phyloP scores from a whole-genome alignment of 1,140 invertebrate genomes.

The Sinella curviseta region DNA sequence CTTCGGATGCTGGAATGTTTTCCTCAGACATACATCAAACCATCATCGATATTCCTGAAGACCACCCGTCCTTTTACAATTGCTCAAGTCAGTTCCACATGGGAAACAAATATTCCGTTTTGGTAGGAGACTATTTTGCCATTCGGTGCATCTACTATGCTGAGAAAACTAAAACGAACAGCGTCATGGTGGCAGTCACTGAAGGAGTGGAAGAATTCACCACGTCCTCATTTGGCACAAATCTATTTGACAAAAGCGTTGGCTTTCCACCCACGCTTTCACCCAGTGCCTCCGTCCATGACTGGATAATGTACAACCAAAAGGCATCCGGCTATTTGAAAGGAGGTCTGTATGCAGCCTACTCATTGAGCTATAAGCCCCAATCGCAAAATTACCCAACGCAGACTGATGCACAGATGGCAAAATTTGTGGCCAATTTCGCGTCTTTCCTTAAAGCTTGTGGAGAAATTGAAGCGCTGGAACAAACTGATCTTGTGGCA shows the following conservation, averaged over 20 bases:
- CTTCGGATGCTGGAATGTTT: conserved; percentile 46
- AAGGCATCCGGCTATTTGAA: conserved; percentile 44
- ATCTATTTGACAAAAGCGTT: conserved; percentile 28
- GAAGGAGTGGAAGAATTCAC: conserved; percentile 47
- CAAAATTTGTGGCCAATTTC: conserved; percentile 34
- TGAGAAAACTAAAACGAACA: conserved; percentile 39
- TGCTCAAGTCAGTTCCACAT: conserved; percentile 29
- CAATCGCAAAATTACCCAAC: neutral
- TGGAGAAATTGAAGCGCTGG: conserved; percentile 33
- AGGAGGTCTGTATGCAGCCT: conserved; percentile 44
- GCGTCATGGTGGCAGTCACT: conserved; percentile 37
- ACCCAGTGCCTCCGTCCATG: conserved; percentile 11
- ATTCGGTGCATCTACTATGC: conserved; percentile 43
- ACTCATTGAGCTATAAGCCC: conserved; percentile 10
- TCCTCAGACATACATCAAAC: conserved; percentile 47
- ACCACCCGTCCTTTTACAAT: conserved; percentile 10
- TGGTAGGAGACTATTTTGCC: conserved; percentile 48
- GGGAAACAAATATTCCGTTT: conserved; percentile 47
- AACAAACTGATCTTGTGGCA: neutral
- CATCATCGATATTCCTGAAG: conserved; percentile 37
- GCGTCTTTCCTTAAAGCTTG: conserved; percentile 30
- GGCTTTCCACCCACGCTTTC: conserved; percentile 26
- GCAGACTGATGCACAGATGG: neutral
- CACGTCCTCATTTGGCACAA: conserved; percentile 36
- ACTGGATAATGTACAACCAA: conserved; percentile 37